A percentile compares a stretch with the other conserved stretches of the same genome.
Conservation (phyloP, 2,113 vertebrate genomes). For the Leptobrachium leishanense region DNA sequence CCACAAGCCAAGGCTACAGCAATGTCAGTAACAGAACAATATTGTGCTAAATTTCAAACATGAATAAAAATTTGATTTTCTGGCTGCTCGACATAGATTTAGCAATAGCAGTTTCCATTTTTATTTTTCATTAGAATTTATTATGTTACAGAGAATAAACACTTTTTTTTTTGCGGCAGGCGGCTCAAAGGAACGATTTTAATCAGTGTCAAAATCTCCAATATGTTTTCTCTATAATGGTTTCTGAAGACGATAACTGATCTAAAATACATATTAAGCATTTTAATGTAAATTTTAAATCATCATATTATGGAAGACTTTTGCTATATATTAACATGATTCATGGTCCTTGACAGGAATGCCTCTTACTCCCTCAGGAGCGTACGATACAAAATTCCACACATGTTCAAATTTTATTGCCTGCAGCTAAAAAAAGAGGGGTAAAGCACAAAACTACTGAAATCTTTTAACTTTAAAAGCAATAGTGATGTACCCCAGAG, state of each 20-base stretch:
- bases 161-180: constrained; percentile 57
- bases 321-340: constrained; percentile 77
- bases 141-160: constrained; percentile 50
- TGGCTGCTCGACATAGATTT: neutral
- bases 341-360: constrained; percentile 83
- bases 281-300: constrained; percentile 74
- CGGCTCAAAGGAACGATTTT: constrained; percentile 55
- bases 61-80: neutral
- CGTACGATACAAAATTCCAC: constrained; percentile 79
- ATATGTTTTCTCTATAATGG: constrained; percentile 55
- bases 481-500: constrained; percentile 78
- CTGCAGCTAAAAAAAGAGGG: constrained; percentile 77
- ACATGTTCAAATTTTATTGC: constrained; percentile 82
- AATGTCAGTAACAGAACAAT: neutral
- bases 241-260: constrained; percentile 66
- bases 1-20: neutral
- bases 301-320: constrained; percentile 84
- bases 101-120: neutral
- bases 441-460: constrained; percentile 78
- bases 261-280: constrained; percentile 66
- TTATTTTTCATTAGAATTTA: neutral
- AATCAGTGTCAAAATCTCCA: constrained; percentile 54
- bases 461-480: constrained; percentile 85
- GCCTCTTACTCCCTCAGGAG: constrained; percentile 79
- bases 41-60: neutral